Evolutionary conservation across 1,140 invertebrate species (phyloP), one percentile per base, ranked within the genome.

Genomic region (Amphibalanus amphitrite): DNA sequence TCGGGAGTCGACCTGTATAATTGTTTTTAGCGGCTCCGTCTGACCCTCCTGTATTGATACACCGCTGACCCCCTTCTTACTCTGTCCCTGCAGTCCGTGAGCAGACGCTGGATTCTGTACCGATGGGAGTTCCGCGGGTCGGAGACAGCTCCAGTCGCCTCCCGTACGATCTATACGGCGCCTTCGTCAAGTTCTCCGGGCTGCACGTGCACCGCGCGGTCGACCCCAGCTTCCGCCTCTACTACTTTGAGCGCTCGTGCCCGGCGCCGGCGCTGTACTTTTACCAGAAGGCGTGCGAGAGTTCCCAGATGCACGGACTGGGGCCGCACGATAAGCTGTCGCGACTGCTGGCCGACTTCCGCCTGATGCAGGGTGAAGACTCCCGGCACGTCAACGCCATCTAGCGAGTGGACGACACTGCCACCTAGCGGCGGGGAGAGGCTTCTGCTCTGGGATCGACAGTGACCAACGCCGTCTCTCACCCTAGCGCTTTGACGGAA

Each of bases 361-460:
- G 47, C 47, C 33, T 4, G 33, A 20, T 20, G 17, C 47, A 59
- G 13, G 13, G 47, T 8, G 47, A 13, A 13, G 13, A 59, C 13
- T 13, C 47, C 47, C 13, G 13, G 47, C 33, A 38, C 33, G 47
- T 23, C 47, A 59, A 59, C 47, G 47, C 47, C 20, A 59, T 59
- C 47, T 59, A 59, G 47, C 17, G 47, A 20, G 13, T 20, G 1
- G 20, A 23, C 17, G 47, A 20, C 47, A 13, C 13, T 59, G 47
- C 47, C 47, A 59, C 20, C 47, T 59, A 59, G 10, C 47, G 47
- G 47, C 47, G n/a, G 20, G 47, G 47, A 29, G 75, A 79, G 47
- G 71, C 4, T 38, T 4, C 15, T 15, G 33, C 33, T 38, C 33
- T 4, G 33, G 33, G 33, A 4, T 6, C 4, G 15, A 4, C 33